These are phyloP conservation scores for Julus scandinavius DNA, from an alignment of 2,888 invertebrate genomes.

Conservation along the genomic window DNA sequence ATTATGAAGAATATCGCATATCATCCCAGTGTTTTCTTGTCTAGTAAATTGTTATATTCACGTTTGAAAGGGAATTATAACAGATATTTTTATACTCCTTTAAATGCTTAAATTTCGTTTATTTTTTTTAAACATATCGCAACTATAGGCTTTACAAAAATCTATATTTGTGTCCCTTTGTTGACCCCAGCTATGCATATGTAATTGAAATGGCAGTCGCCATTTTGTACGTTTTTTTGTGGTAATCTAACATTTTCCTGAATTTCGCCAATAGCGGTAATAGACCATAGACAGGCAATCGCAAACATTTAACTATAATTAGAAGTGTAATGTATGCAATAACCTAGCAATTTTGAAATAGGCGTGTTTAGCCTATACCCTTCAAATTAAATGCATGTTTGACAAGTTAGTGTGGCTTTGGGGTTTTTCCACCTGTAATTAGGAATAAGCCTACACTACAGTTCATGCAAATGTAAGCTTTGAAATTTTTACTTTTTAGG, in stretches of 20 bases:
- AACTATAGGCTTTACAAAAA: no score
- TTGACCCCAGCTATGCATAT: no score
- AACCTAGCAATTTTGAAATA: slow-evolving; percentile 21
- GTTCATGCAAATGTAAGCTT: neutral
- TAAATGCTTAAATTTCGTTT: no score
- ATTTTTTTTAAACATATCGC: no score
- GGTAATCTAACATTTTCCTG: neutral
- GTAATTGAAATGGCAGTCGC: neutral
- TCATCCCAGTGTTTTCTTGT: no score
- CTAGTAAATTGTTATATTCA: no score
- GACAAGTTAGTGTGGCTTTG: slow-evolving; percentile 11
- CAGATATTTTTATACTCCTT: no score
- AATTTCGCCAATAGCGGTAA: neutral
- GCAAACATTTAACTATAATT: slow-evolving; percentile 3
- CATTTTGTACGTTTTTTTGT: neutral
- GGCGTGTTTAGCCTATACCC: slow-evolving; percentile 43
- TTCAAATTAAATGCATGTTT: slow-evolving; percentile 40
- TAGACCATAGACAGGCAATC: neutral
- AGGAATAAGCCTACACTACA: slow-evolving; percentile 9
- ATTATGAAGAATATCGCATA: no score
- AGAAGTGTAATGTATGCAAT: slow-evolving; percentile 1
- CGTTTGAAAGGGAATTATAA: no score
- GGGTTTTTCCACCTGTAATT: slow-evolving; percentile 23
- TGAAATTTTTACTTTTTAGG: neutral
- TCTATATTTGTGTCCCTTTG: no score